Evolutionary conservation across 2,113 vertebrate genomes (phyloP).

Genomic region (Otocyon megalotis): DNA sequence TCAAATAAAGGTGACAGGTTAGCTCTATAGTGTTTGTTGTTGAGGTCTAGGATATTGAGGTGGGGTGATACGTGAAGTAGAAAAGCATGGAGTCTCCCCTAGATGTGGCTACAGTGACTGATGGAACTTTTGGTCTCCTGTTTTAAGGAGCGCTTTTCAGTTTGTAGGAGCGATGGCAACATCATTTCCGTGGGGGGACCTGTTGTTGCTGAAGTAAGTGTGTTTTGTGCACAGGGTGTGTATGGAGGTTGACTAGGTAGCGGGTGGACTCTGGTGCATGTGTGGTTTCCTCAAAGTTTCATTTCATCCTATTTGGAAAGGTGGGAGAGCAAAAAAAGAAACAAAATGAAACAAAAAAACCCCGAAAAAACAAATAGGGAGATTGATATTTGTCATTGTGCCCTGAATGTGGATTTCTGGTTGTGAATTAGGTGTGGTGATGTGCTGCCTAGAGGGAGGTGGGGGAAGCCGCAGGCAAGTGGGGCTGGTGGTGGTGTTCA

Average conservation of each 20-base stretch:
- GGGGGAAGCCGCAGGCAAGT: too few species aligned
- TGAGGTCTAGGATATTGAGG: neutral
- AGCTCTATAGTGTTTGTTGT: neutral
- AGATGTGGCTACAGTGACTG: neutral
- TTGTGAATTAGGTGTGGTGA: neutral
- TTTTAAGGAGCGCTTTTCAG: neutral
- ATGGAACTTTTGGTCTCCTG: neutral
- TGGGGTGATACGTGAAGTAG: neutral
- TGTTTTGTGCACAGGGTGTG: neutral
- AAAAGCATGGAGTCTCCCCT: neutral
- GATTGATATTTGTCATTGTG: neutral
- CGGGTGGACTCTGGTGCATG: neutral
- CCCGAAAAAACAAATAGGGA: too few species aligned
- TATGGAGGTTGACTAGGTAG: neutral
- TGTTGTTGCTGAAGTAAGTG: neutral
- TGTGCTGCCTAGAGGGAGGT: fast-evolving
- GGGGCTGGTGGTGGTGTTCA: neutral
- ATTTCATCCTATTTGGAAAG: neutral
- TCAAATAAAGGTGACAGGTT: conserved; percentile 2
- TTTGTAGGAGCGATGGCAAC: neutral
- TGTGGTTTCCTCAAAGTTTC: neutral
- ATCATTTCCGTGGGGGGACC: neutral
- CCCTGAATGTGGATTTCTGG: neutral
- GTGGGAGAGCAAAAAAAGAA: neutral
- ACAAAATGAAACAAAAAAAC: too few species aligned